Evolutionary conservation across 2,797 vertebrate genomes (phyloP), one percentile per base, ranked within the genome.

Genomic region (Sebastes minor): DNA sequence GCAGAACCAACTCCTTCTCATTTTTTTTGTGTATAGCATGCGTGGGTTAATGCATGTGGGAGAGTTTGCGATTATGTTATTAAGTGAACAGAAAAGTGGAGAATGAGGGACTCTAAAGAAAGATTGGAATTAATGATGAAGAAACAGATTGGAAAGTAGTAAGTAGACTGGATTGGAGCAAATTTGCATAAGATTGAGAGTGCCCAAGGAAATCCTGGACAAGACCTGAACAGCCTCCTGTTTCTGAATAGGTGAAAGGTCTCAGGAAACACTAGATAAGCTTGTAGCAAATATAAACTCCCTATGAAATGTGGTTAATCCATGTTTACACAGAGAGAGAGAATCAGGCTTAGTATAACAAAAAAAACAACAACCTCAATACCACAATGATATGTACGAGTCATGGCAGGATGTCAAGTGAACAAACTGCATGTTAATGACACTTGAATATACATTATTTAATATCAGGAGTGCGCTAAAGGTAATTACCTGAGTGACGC

Each of bases 221-320:
- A 35, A 64, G 16, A 63, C 6, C 20, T 16, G 9, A 78, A 71
- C 46, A 46, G 59, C 38, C 9, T 83, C 18, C 33, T 78, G 38
- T 76, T 60, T 76, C 60, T 57, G 69, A 83, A 53, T 7, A 42
- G n/a, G 42, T 64, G 22, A 87, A 81, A 81, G 76, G 67, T 85
- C 70, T 72, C 56, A 46, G 66, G 32, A 80, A 76, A 84, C 27
- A 32, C 20, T 5, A 42, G 56, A 82, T 76, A 73, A 86, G 61
- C 78, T 71, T 64, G 53, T 35, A 20, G 61, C 64, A 63, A 66
- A 71, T 76, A n/a, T 76, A 78, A 88, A 83, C 62, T 57, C 71
- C 60, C 32, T 28, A n/a, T 77, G 69, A 84, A 90, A 88, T 86
- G 85, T 80, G 77, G 67, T 46, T 87, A 86, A 92, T 87, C 80